Conservation (phyloP, 1,140 invertebrate genomes). For the Paracyclopina nana region DNA sequence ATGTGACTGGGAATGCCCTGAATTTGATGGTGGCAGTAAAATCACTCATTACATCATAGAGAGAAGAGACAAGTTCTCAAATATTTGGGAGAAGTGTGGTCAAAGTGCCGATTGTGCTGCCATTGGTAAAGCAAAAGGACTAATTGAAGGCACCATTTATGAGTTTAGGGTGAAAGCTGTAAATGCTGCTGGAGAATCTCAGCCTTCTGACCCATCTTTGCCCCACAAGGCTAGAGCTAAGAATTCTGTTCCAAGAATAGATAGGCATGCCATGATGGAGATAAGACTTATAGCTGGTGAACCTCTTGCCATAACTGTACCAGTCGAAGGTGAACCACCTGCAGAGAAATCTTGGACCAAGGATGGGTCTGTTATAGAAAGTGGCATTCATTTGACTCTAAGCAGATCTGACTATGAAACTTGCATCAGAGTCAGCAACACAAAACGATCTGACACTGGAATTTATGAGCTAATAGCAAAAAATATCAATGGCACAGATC, state of each 20-base stretch:
- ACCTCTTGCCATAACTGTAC: constrained; percentile 79
- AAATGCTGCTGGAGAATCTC: constrained; percentile 74
- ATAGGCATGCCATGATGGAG: constrained; percentile 73
- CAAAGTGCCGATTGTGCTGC: constrained; percentile 62
- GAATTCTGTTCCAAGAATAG: constrained; percentile 78
- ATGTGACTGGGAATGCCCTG: constrained; percentile 72
- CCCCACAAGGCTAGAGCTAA: constrained; percentile 75
- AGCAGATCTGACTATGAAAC: constrained; percentile 66
- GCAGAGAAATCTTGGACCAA: constrained; percentile 79
- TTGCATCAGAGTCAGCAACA: constrained; percentile 63
- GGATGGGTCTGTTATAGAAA: constrained; percentile 53
- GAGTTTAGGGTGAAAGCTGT: constrained; percentile 84
- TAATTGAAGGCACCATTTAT: constrained; percentile 73
- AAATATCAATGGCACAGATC: constrained; percentile 75
- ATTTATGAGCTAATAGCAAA: constrained; percentile 68
- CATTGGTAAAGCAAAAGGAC: constrained; percentile 55
- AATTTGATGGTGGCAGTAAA: constrained; percentile 63
- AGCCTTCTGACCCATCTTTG: constrained; percentile 67
- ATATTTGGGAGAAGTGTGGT: constrained; percentile 66
- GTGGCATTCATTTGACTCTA: constrained; percentile 60
- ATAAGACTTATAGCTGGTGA: constrained; percentile 79
- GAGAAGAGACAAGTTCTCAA: constrained; percentile 71
- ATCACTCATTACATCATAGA: constrained; percentile 86
- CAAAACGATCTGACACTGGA: constrained; percentile 70
- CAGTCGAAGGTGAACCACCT: constrained; percentile 78